A percentile compares a stretch with the other conserved stretches of the same genome.
Evolutionary conservation across 1,140 invertebrate genomes (phyloP).

Genomic region (Diachasma alloeum): DNA sequence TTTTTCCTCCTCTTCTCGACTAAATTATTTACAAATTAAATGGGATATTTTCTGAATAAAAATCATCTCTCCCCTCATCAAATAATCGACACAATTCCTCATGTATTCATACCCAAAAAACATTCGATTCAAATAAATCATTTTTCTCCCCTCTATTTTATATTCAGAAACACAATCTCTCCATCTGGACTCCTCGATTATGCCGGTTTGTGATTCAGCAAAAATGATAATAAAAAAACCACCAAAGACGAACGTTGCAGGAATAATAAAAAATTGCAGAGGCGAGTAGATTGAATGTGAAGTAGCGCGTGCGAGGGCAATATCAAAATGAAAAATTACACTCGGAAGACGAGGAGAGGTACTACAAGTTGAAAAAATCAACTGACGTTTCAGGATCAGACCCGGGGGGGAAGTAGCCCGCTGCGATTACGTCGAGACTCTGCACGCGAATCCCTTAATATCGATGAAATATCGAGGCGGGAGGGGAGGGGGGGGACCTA

Average conservation of each 20-base stretch:
- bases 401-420: neutral
- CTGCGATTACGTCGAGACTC: neutral
- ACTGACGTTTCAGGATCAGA: neutral
- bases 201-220: neutral
- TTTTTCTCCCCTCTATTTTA: neutral
- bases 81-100: too few relatives aligned
- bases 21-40: too few relatives aligned
- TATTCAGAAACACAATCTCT: neutral
- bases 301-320: neutral
- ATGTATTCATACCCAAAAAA: too few relatives aligned
- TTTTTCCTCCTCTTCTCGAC: too few relatives aligned
- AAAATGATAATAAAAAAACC: neutral
- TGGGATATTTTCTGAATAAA: too few relatives aligned
- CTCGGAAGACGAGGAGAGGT: neutral
- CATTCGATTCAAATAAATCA: too few relatives aligned
- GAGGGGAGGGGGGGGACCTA: too few relatives aligned
- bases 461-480: neutral
- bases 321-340: conserved; percentile 16
- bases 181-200: neutral
- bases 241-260: neutral
- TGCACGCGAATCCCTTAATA: neutral
- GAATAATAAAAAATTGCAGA: neutral
- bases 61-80: too few relatives aligned
- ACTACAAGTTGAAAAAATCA: neutral
- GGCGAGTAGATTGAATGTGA: conserved; percentile 4